These are phyloP conservation scores for Drosophila incognita DNA, from an alignment of 2,888 invertebrate genomes.

Conservation along the genomic window DNA sequence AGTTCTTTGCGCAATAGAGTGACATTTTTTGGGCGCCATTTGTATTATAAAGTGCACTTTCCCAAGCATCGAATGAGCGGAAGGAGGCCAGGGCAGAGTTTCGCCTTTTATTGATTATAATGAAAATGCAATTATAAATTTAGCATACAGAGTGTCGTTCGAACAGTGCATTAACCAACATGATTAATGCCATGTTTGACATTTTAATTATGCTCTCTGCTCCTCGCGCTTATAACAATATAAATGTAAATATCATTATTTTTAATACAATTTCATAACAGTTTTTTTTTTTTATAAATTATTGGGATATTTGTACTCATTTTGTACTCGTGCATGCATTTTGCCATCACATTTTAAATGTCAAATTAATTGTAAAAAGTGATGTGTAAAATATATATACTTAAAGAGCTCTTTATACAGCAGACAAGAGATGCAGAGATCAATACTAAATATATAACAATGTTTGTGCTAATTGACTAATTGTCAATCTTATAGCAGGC, in stretches of 20 bases:
- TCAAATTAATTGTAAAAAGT: conserved; percentile 66
- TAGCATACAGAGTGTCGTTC: conserved; percentile 39
- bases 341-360: conserved; percentile 51
- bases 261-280: conserved; percentile 33
- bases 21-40: conserved; percentile 62
- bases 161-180: conserved; percentile 65
- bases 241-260: conserved; percentile 31
- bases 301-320: conserved; percentile 12
- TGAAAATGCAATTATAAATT: conserved; percentile 77
- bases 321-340: not conserved
- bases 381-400: conserved; percentile 31
- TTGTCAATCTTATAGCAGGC: not conserved
- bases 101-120: conserved; percentile 70
- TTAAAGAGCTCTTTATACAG: not conserved
- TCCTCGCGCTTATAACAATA: conserved; percentile 40
- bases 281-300: conserved; percentile 38
- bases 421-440: conserved; percentile 10
- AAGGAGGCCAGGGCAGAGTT: not conserved
- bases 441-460: not conserved
- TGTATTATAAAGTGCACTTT: conserved; percentile 41
- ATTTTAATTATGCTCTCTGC: conserved; percentile 71
- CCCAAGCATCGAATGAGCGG: not conserved
- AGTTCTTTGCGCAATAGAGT: conserved; percentile 74
- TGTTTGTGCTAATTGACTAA: not conserved
- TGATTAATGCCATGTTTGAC: conserved; percentile 65